phyloP scores from a whole-genome alignment of 2,797 vertebrate genomes.

The Hoplostethus mediterraneus region DNA sequence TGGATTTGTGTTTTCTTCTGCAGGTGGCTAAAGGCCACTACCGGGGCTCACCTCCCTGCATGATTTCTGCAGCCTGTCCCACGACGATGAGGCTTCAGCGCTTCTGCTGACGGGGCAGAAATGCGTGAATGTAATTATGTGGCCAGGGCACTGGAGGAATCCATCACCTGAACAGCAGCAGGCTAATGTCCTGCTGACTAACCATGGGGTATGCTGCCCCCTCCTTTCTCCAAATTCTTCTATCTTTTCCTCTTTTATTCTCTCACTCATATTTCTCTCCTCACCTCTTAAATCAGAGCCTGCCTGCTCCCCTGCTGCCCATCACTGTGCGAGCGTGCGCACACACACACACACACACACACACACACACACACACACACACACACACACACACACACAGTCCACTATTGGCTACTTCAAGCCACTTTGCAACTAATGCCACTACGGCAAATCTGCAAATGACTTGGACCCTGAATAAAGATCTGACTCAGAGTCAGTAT shows the following conservation, averaged over 20 bases:
- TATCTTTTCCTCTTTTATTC: slow-evolving; percentile 26
- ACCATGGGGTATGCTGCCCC: slow-evolving; percentile 53
- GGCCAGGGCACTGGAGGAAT: slow-evolving; percentile 75
- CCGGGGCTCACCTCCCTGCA: slow-evolving; percentile 39
- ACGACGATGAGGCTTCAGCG: slow-evolving; percentile 58
- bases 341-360: slow-evolving; percentile 30
- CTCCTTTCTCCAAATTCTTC: slow-evolving; percentile 36
- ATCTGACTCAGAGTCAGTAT: slow-evolving; percentile 26
- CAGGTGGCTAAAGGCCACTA: slow-evolving; percentile 50
- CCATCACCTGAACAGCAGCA: slow-evolving; percentile 79
- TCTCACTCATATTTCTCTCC: slow-evolving; percentile 68
- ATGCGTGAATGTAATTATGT: slow-evolving; percentile 83
- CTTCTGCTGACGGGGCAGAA: slow-evolving; percentile 85
- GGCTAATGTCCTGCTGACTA: slow-evolving; percentile 78
- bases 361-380: neutral
- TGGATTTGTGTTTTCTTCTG: slow-evolving; percentile 39
- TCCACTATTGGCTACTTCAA: slow-evolving; percentile 4
- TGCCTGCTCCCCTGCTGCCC: slow-evolving; percentile 47
- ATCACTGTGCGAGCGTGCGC: slow-evolving; percentile 56
- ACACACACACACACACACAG: neutral
- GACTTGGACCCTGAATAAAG: slow-evolving; percentile 11
- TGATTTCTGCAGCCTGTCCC: slow-evolving; percentile 72
- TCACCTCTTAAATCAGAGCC: slow-evolving; percentile 71
- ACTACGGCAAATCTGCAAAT: slow-evolving; percentile 32
- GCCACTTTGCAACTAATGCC: too few relatives aligned